Base-by-base conservation (phyloP, 2,797 vertebrate species). In the Bufotes viridis region DNA sequence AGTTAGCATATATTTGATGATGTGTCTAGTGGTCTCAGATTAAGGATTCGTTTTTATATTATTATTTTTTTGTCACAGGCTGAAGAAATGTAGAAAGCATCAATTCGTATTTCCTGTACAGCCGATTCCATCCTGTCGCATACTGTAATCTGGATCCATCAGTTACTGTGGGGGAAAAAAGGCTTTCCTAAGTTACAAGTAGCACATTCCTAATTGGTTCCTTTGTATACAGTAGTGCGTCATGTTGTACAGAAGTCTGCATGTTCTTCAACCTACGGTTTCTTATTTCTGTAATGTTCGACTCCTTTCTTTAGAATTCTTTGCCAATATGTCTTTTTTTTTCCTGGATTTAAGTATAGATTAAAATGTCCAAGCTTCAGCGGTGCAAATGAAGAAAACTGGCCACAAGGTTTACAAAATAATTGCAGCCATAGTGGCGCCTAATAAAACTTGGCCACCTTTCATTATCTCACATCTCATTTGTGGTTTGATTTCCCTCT, bases 101-200 rank as follows among this genome's bases (percentile, higher is more conserved):
- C 67, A 81, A 75, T 92, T 91, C 92, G 91, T 90, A 90, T 90
- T 90, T 90, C 83, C 92, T 91, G 90, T 92, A 91, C 91, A 89
- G 90, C 92, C 89, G 91, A 87, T 90, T 51, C 7, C 92, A 87
- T 93, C 93, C 91, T 91, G 91, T 91, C 90, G 90, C 90, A 92
- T 91, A 93, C 94, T 94, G 93, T 93, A 93, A 87, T 90, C 92
- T 88, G 87, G 89, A 85, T 20, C 74, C 92, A 90, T 87, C 90
- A 91, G 92, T 90, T 89, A 80, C 3, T 74, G 86, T 65, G n/a
- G 34, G 91, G 72, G 91, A 84, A 24, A 24, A 7, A 26, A 85
- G 92, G 90, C 91, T 92, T 92, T 91, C 89, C 90, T 87, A n/a
- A 84, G 65, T 82, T 5, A 85, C 57, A 85, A 72, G 74, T 42